phyloP scores from a whole-genome alignment of 2,797 vertebrate species.

The Zalophus californianus region DNA sequence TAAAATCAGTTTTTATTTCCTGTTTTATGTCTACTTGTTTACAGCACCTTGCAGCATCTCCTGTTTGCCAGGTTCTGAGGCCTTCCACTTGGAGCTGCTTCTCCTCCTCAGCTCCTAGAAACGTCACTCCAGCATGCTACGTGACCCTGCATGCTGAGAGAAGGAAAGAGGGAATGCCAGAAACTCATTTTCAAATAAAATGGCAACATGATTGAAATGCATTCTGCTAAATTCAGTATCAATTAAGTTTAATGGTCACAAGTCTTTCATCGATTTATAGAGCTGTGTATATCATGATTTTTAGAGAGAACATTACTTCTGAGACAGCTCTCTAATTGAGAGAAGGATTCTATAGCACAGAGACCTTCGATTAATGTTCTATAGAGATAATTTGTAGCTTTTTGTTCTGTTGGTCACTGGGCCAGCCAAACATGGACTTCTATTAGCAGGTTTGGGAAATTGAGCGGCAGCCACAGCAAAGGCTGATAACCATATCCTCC shows the following conservation, averaged over 20 bases:
- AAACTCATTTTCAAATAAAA: conserved; percentile 85
- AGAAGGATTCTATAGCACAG: conserved; percentile 83
- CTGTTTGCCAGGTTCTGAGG: conserved; percentile 70
- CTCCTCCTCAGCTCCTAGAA: background rate
- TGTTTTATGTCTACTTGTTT: conserved; percentile 86
- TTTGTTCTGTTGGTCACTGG: conserved; percentile 79
- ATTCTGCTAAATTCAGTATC: conserved; percentile 85
- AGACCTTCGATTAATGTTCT: conserved; percentile 82
- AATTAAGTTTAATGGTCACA: conserved; percentile 88
- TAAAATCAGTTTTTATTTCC: conserved; percentile 88
- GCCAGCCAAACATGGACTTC: conserved; percentile 74
- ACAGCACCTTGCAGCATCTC: conserved; percentile 82
- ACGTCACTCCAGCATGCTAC: conserved; percentile 60
- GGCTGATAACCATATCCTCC: conserved; percentile 65
- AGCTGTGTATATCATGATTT: conserved; percentile 86
- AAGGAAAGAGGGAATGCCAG: conserved; percentile 77
- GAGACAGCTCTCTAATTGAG: conserved; percentile 86
- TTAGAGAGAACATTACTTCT: conserved; percentile 83
- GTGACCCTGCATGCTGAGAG: conserved; percentile 69
- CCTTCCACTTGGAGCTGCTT: conserved; percentile 58
- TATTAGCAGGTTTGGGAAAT: conserved; percentile 50
- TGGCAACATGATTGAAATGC: conserved; percentile 83
- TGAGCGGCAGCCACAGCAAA: conserved; percentile 68
- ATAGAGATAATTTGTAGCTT: conserved; percentile 84
- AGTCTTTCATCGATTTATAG: conserved; percentile 83